Conservation (phyloP, 37 sponge, comb jelly and placozoan genomes). For the Ephydatia muelleri region DNA sequence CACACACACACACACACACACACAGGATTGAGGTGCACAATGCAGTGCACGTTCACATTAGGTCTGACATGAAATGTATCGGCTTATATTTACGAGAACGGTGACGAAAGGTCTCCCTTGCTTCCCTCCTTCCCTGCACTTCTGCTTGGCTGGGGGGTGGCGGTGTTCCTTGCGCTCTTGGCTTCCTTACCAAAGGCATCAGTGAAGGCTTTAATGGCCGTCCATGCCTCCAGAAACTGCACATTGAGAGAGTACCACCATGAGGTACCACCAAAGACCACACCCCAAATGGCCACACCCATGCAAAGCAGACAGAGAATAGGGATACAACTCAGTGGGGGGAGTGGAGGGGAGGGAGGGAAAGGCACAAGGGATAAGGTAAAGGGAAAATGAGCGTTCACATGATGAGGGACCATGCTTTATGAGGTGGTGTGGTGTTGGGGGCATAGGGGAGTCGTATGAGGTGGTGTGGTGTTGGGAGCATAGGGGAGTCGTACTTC, state of each 20-base stretch:
- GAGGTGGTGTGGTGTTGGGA: background rate
- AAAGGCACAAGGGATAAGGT: too few species aligned
- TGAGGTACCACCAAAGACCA: too few species aligned
- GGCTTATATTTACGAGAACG: background rate
- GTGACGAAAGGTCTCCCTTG: background rate
- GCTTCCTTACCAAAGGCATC: background rate
- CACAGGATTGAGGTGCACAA: too few species aligned
- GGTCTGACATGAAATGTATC: background rate
- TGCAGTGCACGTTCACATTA: background rate
- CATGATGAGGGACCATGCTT: background rate
- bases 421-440: background rate
- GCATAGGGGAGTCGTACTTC: conserved; percentile 35
- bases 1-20: conserved; percentile 8
- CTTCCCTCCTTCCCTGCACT: background rate
- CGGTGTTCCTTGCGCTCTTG: background rate
- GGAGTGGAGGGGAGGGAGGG: too few species aligned
- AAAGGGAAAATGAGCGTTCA: too few species aligned
- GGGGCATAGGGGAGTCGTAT: background rate
- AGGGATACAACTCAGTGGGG: too few species aligned
- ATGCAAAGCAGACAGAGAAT: background rate
- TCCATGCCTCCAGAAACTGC: background rate
- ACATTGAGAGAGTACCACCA: background rate
- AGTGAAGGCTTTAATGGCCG: background rate
- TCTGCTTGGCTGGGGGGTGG: background rate
- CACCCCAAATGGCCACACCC: too few species aligned